These are phyloP conservation scores for Anthopleura sola DNA, from an alignment of 64 coral and sea anemone genomes.

Conservation along the genomic window DNA sequence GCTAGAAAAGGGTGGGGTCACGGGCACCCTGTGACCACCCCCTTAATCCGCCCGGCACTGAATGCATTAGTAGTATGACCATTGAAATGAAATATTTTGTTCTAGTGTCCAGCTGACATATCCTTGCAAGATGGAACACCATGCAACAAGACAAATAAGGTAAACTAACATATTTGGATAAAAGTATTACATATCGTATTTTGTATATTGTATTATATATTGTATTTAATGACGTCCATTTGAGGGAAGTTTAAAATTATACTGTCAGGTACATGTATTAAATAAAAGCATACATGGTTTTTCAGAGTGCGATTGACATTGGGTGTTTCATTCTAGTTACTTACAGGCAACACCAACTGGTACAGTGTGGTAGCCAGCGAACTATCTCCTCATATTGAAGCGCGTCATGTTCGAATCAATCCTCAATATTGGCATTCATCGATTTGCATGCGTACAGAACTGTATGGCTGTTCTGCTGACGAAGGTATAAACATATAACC, in stretches of 20 bases:
- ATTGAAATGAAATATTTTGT: neutral
- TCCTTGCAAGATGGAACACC: neutral
- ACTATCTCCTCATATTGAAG: slow-evolving; percentile 41
- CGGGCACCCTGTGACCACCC: no score
- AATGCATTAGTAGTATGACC: no score
- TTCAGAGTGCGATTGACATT: no score
- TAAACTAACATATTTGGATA: neutral
- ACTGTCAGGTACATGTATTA: no score
- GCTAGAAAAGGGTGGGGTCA: no score
- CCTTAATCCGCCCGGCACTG: no score
- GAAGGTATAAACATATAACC: slow-evolving; percentile 44
- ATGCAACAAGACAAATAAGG: slow-evolving; percentile 21
- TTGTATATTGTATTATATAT: no score
- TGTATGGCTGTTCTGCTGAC: slow-evolving; percentile 57
- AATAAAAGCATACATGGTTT: no score
- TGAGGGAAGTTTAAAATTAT: no score
- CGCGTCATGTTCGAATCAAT: slow-evolving; percentile 61
- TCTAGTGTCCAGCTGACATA: slow-evolving; percentile 17
- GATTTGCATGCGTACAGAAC: slow-evolving; percentile 64
- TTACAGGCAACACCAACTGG: slow-evolving; percentile 51
- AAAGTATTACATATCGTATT: no score
- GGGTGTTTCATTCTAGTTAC: slow-evolving; percentile 8
- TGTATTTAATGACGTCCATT: no score
- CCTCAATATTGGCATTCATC: slow-evolving; percentile 74
- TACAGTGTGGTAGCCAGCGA: neutral